Conservation (phyloP, 1,140 invertebrate genomes). For the Aricia agestis region DNA sequence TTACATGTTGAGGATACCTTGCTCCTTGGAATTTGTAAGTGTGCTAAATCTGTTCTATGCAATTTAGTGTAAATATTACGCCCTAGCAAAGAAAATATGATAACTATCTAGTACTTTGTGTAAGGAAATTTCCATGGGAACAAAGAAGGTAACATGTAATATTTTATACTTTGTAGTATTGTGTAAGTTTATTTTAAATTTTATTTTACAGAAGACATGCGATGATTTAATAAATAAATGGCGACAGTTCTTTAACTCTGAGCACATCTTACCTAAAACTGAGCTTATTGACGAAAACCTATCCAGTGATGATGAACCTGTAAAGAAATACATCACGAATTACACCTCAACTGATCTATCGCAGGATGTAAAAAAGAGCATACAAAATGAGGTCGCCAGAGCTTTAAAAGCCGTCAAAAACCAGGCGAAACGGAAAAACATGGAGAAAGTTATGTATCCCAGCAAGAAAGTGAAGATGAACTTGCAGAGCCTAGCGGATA, state of each 20-base stretch:
- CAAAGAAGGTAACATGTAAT: neutral
- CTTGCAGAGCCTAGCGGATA: neutral
- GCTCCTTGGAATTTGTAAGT: constrained; percentile 59
- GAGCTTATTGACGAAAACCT: constrained; percentile 9
- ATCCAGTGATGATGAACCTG: constrained; percentile 58
- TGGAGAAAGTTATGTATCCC: neutral
- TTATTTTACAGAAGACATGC: constrained; percentile 36
- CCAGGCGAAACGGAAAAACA: constrained; percentile 31
- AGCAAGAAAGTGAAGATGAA: neutral
- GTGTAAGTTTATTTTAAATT: neutral
- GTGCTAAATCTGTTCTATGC: neutral
- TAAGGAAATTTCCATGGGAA: too few relatives aligned
- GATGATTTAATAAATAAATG: constrained; percentile 31
- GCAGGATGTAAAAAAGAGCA: constrained; percentile 49
- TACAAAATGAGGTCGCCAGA: constrained; percentile 47
- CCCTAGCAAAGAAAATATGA: too few relatives aligned
- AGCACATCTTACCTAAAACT: constrained; percentile 26
- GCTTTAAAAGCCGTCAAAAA: constrained; percentile 33
- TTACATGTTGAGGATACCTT: constrained; percentile 84
- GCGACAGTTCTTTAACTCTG: constrained; percentile 30
- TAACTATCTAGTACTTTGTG: neutral
- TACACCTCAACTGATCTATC: constrained; percentile 49
- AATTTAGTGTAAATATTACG: neutral
- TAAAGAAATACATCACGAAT: constrained; percentile 56
- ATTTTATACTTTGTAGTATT: neutral